Evolutionary conservation across 2,888 invertebrate genomes (phyloP).

Genomic region (Brachyptera risi): DNA sequence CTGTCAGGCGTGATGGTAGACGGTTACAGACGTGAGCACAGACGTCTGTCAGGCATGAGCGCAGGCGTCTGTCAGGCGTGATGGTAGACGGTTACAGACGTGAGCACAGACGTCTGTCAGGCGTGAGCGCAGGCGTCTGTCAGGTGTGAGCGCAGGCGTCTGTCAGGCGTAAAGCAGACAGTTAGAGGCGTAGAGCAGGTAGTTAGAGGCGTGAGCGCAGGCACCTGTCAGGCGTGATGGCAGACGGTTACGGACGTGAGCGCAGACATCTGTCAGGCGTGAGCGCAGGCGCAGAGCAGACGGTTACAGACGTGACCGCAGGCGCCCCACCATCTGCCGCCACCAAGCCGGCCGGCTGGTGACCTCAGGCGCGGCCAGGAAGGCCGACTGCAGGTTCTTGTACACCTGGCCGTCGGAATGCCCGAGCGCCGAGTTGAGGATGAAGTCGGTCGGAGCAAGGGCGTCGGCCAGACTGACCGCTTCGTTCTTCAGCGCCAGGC

Average conservation of each 20-base stretch:
- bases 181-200: not conserved
- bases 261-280: no score
- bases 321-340: conserved; percentile 56
- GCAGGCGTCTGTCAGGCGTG: no score
- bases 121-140: no score
- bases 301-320: not conserved
- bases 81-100: not conserved
- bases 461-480: conserved; percentile 58
- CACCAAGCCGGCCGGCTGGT: conserved; percentile 70
- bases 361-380: conserved; percentile 61
- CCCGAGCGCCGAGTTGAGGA: conserved; percentile 59
- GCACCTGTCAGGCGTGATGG: no score
- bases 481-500: conserved; percentile 53
- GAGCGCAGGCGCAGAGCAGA: no score
- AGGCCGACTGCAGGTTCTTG: conserved; percentile 62
- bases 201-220: no score
- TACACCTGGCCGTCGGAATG: conserved; percentile 60
- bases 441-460: conserved; percentile 59
- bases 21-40: no score
- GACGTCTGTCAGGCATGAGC: no score
- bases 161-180: no score
- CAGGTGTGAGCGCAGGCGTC: no score
- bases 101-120: not conserved
- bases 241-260: no score
- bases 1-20: no score